Base-by-base conservation (phyloP, 1,140 invertebrate species). In the Sesamia nonagrioides region DNA sequence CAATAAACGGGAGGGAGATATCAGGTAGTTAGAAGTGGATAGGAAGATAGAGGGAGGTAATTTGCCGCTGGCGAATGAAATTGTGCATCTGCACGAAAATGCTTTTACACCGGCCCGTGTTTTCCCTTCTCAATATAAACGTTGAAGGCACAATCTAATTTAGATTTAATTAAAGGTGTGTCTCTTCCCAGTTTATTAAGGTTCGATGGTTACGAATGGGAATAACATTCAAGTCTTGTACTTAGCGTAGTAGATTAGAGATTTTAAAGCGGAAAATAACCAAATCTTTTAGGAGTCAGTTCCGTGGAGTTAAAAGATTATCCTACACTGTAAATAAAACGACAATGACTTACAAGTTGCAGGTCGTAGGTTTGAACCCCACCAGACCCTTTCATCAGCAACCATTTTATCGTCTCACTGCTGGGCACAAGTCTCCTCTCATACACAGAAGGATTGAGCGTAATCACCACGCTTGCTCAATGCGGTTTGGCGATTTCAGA, bases 51-150 rank as follows among this genome's bases (percentile, higher is more conserved):
- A 60, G 21, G 54, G 17, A 40, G 40, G 72, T 40, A 75, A 75
- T 75, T 75, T 75, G 33, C 54, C 56, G 63, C 18, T 56, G 18
- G 48, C 33, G 54, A 75, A 75, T 75, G 54, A 61, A 75, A 75
- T 75, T 75, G 72, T 75, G 72, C 72, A 75, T 60, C 72, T 75
- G 72, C 72, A 75, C 72, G 56, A 61, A 75, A 75, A 61, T 18
- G 56, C 72, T 75, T 75, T 75, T 75, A 61, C 56, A 61, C 40
- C 35, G 58, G 40, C 40, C 50, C n/a, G n/a, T 74, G 60, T 74
- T 74, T 74, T 60, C 37, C 18, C 13, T 74, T 48, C 54, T 2
- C 15, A 61, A 15, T 48, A 21, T 48, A 61, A 75, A 75, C 58
- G 50, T 52, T 52, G 72, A 61, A 75, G 27, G 7, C 54, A 40